Evolutionary conservation across 2,113 vertebrate genomes (phyloP).

Genomic region (Chitala chitala): DNA sequence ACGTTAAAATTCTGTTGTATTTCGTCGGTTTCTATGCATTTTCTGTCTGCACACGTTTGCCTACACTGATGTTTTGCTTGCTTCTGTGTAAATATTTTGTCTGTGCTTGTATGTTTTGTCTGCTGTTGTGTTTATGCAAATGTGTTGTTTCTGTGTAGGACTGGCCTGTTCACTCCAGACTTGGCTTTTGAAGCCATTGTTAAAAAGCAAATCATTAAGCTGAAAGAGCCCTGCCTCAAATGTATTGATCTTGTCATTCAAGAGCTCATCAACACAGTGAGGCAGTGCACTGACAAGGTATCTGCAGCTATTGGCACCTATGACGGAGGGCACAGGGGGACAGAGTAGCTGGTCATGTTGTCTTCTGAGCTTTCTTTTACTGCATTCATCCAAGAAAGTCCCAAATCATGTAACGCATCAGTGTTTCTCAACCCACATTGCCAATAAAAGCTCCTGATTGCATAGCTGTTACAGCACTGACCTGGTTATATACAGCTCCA

Average conservation of each 20-base stretch:
- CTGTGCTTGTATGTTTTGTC: constrained; percentile 20
- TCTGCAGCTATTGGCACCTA: constrained; percentile 24
- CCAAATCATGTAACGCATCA: background rate
- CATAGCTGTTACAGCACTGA: background rate
- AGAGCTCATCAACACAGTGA: constrained; percentile 93
- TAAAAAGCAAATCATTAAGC: constrained; percentile 98
- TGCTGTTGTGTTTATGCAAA: background rate
- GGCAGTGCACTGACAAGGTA: constrained; percentile 96
- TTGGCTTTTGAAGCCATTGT: constrained; percentile 98
- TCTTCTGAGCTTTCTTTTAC: background rate
- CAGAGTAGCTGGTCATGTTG: background rate
- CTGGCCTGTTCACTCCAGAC: constrained; percentile 96
- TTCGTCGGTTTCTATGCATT: background rate
- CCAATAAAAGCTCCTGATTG: background rate
- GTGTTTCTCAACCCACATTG: background rate
- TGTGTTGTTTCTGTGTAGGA: constrained; percentile 62
- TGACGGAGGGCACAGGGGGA: background rate
- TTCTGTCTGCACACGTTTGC: background rate
- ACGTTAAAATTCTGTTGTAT: too few species aligned
- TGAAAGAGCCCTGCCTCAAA: constrained; percentile 96
- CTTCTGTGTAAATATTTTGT: constrained; percentile 28
- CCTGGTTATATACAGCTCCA: background rate
- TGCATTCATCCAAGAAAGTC: background rate
- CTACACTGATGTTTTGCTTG: constrained; percentile 3
- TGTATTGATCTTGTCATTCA: constrained; percentile 97